These are phyloP conservation scores for Hormaphis cornu DNA, from an alignment of 1,140 invertebrate genomes.

Conservation along the genomic window DNA sequence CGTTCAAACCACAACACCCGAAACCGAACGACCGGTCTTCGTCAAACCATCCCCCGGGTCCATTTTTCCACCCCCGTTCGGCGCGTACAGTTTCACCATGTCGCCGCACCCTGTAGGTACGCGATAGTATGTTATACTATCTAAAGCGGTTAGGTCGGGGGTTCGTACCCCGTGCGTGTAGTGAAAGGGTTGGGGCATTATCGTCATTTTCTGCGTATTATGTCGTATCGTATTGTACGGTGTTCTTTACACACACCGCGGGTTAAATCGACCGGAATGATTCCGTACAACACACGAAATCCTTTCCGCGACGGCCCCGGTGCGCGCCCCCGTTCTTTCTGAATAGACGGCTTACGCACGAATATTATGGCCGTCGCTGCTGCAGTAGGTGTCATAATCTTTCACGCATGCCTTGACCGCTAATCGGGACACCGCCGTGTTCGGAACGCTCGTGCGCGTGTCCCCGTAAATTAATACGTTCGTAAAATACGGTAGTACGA, in stretches of 20 bases:
- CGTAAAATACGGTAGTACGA: not conserved
- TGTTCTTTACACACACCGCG: no score
- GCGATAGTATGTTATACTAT: no score
- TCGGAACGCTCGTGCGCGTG: not conserved
- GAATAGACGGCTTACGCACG: slow-evolving; percentile 30
- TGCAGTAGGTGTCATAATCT: slow-evolving; percentile 31
- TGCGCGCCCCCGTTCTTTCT: not conserved
- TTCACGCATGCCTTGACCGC: slow-evolving; percentile 32
- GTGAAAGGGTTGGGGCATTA: slow-evolving; percentile 21
- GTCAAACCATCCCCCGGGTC: no score
- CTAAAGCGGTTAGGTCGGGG: no score
- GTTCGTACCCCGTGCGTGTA: no score
- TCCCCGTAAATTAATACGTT: not conserved
- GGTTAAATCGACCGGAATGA: slow-evolving; percentile 31
- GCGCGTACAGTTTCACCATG: no score
- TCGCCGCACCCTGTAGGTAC: no score
- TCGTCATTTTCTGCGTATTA: not conserved
- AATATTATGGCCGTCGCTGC: no score
- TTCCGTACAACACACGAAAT: slow-evolving; percentile 11
- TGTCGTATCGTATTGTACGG: no score
- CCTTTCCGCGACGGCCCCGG: slow-evolving; percentile 1
- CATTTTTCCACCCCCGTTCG: no score
- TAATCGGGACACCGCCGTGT: slow-evolving; percentile 20
- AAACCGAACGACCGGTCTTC: no score
- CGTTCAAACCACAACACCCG: no score